Conservation (phyloP, 1,140 invertebrate genomes). For the Rhyacophila brunnea region DNA sequence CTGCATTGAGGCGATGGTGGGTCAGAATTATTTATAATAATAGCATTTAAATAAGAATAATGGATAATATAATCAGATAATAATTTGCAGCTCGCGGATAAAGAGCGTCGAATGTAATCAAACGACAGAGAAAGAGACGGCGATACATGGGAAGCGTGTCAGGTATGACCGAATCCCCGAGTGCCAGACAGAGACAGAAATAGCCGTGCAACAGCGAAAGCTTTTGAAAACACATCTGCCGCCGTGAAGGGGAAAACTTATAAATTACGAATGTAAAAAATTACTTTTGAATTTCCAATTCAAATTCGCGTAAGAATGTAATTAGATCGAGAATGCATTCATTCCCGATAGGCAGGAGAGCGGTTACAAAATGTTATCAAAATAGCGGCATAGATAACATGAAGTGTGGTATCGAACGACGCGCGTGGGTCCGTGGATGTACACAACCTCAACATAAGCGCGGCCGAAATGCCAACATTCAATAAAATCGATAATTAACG, state of each 20-base stretch:
- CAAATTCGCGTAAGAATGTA: too few species aligned
- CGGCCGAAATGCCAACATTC: not conserved
- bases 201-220: conserved; percentile 11
- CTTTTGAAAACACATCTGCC: conserved; percentile 18
- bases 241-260: conserved; percentile 13
- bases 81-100: too few species aligned
- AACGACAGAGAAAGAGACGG: conserved; percentile 4
- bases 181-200: conserved; percentile 14
- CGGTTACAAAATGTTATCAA: conserved; percentile 1
- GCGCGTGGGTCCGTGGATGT: conserved; percentile 19
- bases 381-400: conserved; percentile 19
- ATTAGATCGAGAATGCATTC: too few species aligned
- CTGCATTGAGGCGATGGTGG: too few species aligned
- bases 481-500: too few species aligned
- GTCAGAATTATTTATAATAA: too few species aligned
- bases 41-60: too few species aligned
- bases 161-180: not conserved
- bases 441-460: conserved; percentile 17
- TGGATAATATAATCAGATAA: too few species aligned
- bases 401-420: conserved; percentile 12
- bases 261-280: too few species aligned
- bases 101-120: too few species aligned
- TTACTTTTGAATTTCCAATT: too few species aligned
- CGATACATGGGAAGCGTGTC: not conserved
- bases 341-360: too few species aligned